Evolutionary conservation across 1,140 invertebrate genomes (phyloP).

Genomic region (Hyphantria cunea): DNA sequence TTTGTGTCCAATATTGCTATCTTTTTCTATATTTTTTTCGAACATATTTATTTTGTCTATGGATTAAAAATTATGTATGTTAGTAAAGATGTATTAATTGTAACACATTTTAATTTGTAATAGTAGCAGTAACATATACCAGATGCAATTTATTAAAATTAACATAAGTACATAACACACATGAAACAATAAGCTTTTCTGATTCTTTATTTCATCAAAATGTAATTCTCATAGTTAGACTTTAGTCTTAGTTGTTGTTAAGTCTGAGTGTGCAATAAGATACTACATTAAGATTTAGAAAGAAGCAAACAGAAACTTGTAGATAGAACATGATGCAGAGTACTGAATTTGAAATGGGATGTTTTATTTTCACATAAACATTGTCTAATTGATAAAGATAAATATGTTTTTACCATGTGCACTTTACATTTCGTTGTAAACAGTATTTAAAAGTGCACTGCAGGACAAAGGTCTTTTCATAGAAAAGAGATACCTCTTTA

Average conservation of each 20-base stretch:
- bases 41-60: conserved; percentile 79
- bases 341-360: conserved; percentile 2
- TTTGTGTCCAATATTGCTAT: conserved; percentile 57
- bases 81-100: background rate
- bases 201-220: conserved; percentile 1
- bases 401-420: background rate
- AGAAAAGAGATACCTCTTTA: too few relatives aligned
- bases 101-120: background rate
- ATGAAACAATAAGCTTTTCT: background rate
- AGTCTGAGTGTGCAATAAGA: conserved; percentile 13
- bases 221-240: conserved; percentile 2
- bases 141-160: background rate
- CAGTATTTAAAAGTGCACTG: too few relatives aligned
- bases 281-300: conserved; percentile 10
- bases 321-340: conserved; percentile 28
- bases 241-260: background rate
- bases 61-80: conserved; percentile 35
- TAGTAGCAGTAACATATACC: too few relatives aligned
- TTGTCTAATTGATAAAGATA: background rate
- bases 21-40: conserved; percentile 72
- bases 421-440: conserved; percentile 4
- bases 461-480: too few relatives aligned
- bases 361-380: background rate
- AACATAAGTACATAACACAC: background rate
- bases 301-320: conserved; percentile 15